A percentile compares a stretch with the other conserved stretches of the same genome.
phyloP scores from a whole-genome alignment of 2,797 vertebrate species.

The Diplodus sargus region DNA sequence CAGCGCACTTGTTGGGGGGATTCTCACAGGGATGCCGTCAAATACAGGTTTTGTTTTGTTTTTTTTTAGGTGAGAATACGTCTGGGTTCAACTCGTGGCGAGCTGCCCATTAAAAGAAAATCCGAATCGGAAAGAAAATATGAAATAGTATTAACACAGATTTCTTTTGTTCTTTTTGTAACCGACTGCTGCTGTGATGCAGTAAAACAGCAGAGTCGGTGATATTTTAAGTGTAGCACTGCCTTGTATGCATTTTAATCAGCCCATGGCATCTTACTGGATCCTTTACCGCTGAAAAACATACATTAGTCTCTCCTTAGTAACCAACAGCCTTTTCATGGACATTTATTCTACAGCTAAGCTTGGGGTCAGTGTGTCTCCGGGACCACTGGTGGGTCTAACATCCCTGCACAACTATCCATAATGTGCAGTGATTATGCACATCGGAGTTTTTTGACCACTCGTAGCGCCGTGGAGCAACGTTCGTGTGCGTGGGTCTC shows the following conservation, averaged over 20 bases:
- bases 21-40: conserved; percentile 14
- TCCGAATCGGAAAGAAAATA: not conserved
- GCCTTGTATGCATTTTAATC: conserved; percentile 36
- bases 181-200: conserved; percentile 29
- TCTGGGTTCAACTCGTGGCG: not conserved
- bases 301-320: not conserved
- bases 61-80: not conserved
- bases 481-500: not conserved
- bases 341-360: not conserved
- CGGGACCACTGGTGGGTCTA: not conserved
- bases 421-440: conserved; percentile 3
- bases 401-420: conserved; percentile 28
- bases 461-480: not conserved
- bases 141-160: not conserved
- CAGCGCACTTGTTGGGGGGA: conserved; percentile 8
- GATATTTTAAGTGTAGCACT: conserved; percentile 30
- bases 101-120: conserved; percentile 2
- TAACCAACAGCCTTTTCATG: conserved; percentile 33
- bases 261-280: conserved; percentile 1
- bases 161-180: conserved; percentile 12
- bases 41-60: conserved; percentile 20
- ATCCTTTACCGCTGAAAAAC: conserved; percentile 18
- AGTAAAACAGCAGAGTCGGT: conserved; percentile 18
- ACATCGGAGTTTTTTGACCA: conserved; percentile 6
- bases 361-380: conserved; percentile 1